Evolutionary conservation across 2,797 vertebrate species (phyloP), one percentile per base, ranked within the genome.

Genomic region (Anableps anableps): DNA sequence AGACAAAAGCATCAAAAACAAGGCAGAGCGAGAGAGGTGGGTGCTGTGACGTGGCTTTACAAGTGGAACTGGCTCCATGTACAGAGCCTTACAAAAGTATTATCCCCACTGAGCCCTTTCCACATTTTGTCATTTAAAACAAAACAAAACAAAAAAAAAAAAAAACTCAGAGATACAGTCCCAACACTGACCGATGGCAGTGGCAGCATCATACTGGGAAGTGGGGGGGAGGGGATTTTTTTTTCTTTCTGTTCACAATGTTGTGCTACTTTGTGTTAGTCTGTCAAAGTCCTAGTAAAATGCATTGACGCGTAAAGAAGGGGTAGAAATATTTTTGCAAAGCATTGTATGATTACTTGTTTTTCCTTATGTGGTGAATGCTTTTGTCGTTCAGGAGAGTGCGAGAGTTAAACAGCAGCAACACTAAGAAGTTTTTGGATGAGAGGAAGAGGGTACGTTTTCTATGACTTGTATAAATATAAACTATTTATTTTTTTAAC

Each of bases 351-450:
- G 64, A 26, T 38, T 1, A 16, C 7, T 8, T 70, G 36, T 21
- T 72, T 60, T 72, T 60, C 11, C 53, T 48, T 16, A 26, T 60
- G n/a, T 11, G 14, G 4, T 23, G 8, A 19, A 36, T 75, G 41
- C 60, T 47, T 66, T 23, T 64, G 21, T 2, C 5, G 0, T 62
- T 75, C 47, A 86, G 99, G 96, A 95, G 98, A 94, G 98, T 99
- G 88, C 94, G 99, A 80, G 99, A 99, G 90, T 92, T 99, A 91
- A 99, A 99, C 95, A 98, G 98, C 96, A 99, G 97, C 95, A 99
- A 99, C 95, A 99, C 99, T 34, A 99, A 99, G 93, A 99, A 99
- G 92, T 99, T 99, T 93, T 95, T 99, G 87, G 99, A 99, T 91
- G 99, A 99, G 91, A 97, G 99, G 90, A 99, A 99, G 93, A 93